Evolutionary conservation across 2,113 vertebrate genomes (phyloP), one percentile per base, ranked within the genome.

Genomic region (Anarhynchus alexandrinus): DNA sequence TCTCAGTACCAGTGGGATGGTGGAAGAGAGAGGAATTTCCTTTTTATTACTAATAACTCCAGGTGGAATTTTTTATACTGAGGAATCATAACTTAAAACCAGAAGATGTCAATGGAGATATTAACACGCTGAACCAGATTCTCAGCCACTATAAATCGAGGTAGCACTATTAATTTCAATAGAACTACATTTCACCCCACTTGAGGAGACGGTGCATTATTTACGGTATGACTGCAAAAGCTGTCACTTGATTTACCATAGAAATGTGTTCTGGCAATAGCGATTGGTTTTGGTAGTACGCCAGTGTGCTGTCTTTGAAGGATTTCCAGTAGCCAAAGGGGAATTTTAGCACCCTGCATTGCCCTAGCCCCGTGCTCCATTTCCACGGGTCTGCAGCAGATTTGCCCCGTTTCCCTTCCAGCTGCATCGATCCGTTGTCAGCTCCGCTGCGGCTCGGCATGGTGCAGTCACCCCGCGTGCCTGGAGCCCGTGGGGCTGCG

Each of bases 231-330:
- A 73, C 64, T 94, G 55, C 59, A 93, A 72, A 94, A 91, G 38
- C 82, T 62, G 73, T 77, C 84, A 23, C 66, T 95, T 51, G 81
- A 80, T 94, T 95, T 70, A 59, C 82, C 89, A 32, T 55, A 86
- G 89, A 47, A 93, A 90, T 83, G 25, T 88, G 43, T 83, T 92
- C 71, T 86, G 87, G 79, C 93, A 71, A 55, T 10, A 70, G 78
- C 67, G 51, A 3, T 40, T 52, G 51, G 58, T 51, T 93, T 83
- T 96, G 95, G 87, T 90, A 40, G 51, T 52, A 73, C 0, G 78
- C 87, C 93, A 93, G 58, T 59, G 70, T 47, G 10, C 78, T 94
- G 87, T 32, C 96, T 97, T 97, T 97, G 94, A 96, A 90, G 87
- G 74, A 36, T 86, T 96, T 96, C 94, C 91, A 93, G 87, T 70